Evolutionary conservation across 1,140 invertebrate species (phyloP).

Genomic region (Eufriesea mexicana): DNA sequence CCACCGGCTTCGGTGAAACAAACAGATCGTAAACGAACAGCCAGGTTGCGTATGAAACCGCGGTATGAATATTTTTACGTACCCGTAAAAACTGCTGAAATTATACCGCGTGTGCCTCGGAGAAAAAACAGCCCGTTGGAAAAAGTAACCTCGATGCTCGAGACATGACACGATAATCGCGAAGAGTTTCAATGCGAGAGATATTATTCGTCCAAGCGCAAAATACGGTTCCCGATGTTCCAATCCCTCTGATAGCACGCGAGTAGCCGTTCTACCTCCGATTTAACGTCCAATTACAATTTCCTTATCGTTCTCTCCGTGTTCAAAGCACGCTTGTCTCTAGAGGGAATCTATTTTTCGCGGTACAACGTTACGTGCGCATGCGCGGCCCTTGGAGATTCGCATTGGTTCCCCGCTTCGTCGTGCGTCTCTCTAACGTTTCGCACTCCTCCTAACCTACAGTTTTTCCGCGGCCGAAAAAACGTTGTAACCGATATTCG

Average conservation of each 20-base stretch:
- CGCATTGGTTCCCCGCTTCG: background rate
- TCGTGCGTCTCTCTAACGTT: background rate
- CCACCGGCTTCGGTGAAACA: conserved; percentile 53
- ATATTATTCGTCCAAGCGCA: background rate
- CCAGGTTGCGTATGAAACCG: conserved; percentile 1
- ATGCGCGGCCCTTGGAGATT: background rate
- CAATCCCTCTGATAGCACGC: background rate
- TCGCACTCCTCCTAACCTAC: no score
- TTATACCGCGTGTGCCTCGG: background rate
- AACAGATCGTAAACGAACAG: conserved; percentile 51
- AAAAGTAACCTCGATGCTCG: conserved; percentile 20
- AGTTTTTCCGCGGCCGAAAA: no score
- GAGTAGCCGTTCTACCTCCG: background rate
- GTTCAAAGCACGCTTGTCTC: conserved; percentile 26
- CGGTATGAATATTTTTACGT: conserved; percentile 15
- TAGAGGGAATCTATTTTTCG: conserved; percentile 57
- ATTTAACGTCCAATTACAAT: conserved; percentile 45
- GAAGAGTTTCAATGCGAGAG: background rate
- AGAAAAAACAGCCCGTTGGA: background rate
- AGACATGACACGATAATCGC: background rate
- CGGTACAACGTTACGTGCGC: conserved; percentile 48
- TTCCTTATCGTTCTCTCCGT: conserved; percentile 35
- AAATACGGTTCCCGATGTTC: background rate
- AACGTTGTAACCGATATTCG: no score
- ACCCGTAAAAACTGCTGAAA: conserved; percentile 4